Conservation (phyloP, 1,140 invertebrate genomes). For the Asbolus verrucosus region DNA sequence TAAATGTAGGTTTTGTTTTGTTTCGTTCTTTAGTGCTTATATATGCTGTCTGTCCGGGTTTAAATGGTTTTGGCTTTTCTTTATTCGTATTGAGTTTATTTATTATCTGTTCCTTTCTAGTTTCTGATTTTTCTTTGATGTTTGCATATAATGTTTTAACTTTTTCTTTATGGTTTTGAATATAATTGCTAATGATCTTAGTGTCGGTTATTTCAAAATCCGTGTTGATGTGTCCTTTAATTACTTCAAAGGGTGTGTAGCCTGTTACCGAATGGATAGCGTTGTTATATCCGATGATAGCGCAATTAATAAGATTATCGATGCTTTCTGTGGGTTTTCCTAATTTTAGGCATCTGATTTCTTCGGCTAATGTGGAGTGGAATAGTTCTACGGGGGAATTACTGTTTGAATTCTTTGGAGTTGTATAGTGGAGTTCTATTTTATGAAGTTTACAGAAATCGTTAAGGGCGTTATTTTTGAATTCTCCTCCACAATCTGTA, state of each 20-base stretch:
- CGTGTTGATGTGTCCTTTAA: constrained; percentile 47
- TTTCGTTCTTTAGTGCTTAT: constrained; percentile 37
- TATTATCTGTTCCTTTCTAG: constrained; percentile 1
- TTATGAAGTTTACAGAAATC: constrained; percentile 49
- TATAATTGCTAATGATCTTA: constrained; percentile 34
- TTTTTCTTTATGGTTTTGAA: constrained; percentile 40
- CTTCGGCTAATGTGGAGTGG: constrained; percentile 47
- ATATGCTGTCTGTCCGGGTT: background rate
- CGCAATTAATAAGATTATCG: constrained; percentile 43
- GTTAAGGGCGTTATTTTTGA: constrained; percentile 47
- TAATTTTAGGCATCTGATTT: constrained; percentile 44
- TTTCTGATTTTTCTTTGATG: constrained; percentile 2
- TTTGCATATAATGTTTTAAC: constrained; percentile 30
- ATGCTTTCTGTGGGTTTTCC: constrained; percentile 36
- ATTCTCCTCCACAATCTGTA: constrained; percentile 47
- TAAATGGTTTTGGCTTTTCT: background rate
- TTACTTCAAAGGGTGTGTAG: constrained; percentile 41
- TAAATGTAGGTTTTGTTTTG: constrained; percentile 23
- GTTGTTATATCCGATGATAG: constrained; percentile 49
- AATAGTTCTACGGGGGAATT: constrained; percentile 49
- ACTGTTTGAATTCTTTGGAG: constrained; percentile 46
- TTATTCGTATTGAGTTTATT: background rate
- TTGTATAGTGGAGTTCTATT: constrained; percentile 49
- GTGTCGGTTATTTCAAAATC: constrained; percentile 41
- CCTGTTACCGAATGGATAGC: constrained; percentile 42